A percentile compares a stretch with the other conserved stretches of the same genome.
These are phyloP conservation scores for Athripsodes cinereus DNA, from an alignment of 2,888 invertebrate species.

Conservation along the genomic window DNA sequence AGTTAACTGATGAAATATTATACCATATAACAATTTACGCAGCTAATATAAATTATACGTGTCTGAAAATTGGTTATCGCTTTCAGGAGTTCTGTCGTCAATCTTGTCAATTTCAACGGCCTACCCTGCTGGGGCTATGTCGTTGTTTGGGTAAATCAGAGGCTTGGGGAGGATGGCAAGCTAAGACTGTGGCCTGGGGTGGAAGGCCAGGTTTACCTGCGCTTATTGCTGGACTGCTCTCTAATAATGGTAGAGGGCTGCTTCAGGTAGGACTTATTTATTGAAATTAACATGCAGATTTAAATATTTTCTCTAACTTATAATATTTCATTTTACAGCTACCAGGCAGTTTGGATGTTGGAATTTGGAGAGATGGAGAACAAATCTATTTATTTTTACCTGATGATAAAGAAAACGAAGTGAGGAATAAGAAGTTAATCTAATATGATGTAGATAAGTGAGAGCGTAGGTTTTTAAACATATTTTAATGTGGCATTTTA, in stretches of 20 bases:
- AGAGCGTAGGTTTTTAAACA: no score
- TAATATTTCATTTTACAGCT: constrained; percentile 3
- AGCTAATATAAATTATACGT: no score
- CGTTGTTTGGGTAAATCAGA: constrained; percentile 7
- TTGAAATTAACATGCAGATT: no score
- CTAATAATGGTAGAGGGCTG: constrained; percentile 7
- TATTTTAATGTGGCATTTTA: no score
- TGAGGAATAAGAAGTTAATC: neutral
- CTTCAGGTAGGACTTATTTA: neutral
- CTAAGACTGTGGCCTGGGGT: constrained; percentile 9
- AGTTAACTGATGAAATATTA: no score
- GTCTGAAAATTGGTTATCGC: no score
- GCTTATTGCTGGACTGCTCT: constrained; percentile 7
- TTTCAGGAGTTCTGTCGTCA: constrained; percentile 1
- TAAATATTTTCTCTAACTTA: neutral
- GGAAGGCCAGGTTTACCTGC: constrained; percentile 7
- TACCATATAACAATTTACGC: no score
- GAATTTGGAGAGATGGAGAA: constrained; percentile 14
- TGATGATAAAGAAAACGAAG: constrained; percentile 1
- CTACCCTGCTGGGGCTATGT: constrained; percentile 8
- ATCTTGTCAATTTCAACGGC: constrained; percentile 6
- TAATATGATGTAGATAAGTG: no score
- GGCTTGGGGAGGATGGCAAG: constrained; percentile 2
- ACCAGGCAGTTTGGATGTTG: constrained; percentile 13
- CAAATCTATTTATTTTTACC: constrained; percentile 11